A percentile compares a stretch with the other conserved stretches of the same genome.
phyloP scores from a whole-genome alignment of 2,113 vertebrate genomes.

The Neomonachus schauinslandi region DNA sequence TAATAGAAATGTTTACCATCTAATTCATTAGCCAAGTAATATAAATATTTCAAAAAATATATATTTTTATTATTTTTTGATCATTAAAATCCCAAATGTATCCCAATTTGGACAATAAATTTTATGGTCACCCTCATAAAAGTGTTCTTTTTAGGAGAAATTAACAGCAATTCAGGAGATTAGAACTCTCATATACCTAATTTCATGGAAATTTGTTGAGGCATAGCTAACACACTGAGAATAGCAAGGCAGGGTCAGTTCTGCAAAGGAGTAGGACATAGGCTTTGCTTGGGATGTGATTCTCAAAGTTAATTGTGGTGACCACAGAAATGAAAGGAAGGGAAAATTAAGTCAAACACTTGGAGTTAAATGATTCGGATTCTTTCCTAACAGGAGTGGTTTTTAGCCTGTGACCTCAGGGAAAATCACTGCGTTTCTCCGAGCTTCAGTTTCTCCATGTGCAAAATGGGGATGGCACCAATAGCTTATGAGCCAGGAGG shows the following conservation, averaged over 20 bases:
- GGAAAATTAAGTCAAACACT: neutral
- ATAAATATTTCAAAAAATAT: neutral
- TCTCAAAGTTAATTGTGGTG: neutral
- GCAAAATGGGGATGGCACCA: neutral
- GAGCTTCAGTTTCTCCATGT: neutral
- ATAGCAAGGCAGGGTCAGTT: neutral
- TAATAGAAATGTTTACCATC: neutral
- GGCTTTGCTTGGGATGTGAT: neutral
- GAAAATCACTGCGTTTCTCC: neutral
- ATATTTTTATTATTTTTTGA: neutral
- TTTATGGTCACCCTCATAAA: neutral
- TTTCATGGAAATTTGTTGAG: neutral
- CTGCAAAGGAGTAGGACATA: neutral
- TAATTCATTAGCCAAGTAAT: neutral
- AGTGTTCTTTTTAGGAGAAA: neutral
- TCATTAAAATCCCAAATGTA: neutral
- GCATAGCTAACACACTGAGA: neutral
- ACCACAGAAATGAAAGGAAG: neutral
- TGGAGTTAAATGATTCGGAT: neutral
- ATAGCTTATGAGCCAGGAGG: neutral
- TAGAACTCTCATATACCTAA: neutral
- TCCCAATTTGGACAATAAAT: neutral
- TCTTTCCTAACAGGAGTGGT: neutral
- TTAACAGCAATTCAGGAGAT: neutral
- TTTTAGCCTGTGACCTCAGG: neutral